These are phyloP conservation scores for Pycnonotus jocosus DNA, from an alignment of 2,113 vertebrate species.

Conservation along the genomic window DNA sequence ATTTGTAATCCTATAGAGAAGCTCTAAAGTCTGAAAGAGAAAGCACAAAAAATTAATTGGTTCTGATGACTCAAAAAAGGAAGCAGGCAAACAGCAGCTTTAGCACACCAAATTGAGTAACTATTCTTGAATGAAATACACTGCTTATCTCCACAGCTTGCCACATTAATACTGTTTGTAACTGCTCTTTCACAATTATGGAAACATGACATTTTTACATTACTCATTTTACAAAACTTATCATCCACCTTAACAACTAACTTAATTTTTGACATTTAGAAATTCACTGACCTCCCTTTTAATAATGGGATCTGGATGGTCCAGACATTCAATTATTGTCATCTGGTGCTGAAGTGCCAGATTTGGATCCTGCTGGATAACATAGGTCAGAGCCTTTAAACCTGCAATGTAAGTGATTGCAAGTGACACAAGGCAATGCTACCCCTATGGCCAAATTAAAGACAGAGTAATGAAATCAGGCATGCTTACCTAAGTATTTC, in stretches of 20 bases:
- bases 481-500: slow-evolving; percentile 91
- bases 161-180: neutral
- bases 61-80: neutral
- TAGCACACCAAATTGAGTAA: neutral
- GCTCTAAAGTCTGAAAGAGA: slow-evolving; percentile 86
- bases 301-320: slow-evolving; percentile 92
- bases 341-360: slow-evolving; percentile 95
- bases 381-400: slow-evolving; percentile 92
- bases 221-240: neutral
- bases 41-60: neutral
- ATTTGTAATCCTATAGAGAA: slow-evolving; percentile 96
- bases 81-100: neutral
- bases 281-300: slow-evolving; percentile 86
- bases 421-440: neutral
- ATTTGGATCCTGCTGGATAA: slow-evolving; percentile 91
- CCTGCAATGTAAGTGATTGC: slow-evolving; percentile 69
- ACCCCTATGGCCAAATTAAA: neutral
- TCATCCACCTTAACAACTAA: neutral
- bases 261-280: neutral
- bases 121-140: neutral
- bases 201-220: neutral
- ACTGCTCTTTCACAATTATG: neutral
- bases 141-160: neutral
- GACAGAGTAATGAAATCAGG: neutral
- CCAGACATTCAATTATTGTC: slow-evolving; percentile 97